Evolutionary conservation across 2,797 vertebrate genomes (phyloP).

Genomic region (Fistularia tabacaria): DNA sequence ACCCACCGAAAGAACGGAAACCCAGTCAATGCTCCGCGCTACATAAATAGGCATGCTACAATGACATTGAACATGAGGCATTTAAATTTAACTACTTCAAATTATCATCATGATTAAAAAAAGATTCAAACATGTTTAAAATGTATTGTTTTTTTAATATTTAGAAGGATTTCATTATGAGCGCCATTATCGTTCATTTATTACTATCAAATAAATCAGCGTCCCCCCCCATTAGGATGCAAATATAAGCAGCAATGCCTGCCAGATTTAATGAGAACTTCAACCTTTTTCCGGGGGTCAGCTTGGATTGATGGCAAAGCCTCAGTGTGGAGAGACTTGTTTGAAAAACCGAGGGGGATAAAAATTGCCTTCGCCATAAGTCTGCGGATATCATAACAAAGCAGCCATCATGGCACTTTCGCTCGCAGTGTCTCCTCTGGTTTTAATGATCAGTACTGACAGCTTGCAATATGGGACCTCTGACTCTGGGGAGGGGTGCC

Average conservation of each 20-base stretch:
- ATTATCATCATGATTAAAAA: too few species aligned
- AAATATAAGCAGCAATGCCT: conserved; percentile 13
- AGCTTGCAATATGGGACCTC: neutral
- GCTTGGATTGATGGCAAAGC: conserved; percentile 1
- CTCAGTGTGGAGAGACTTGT: neutral
- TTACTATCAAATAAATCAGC: conserved; percentile 11
- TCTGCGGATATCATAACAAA: conserved; percentile 9
- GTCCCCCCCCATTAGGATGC: conserved; percentile 6
- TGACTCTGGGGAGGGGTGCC: too few species aligned
- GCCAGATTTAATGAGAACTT: conserved; percentile 12
- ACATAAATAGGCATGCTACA: too few species aligned
- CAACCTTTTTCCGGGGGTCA: conserved; percentile 10
- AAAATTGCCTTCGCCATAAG: neutral
- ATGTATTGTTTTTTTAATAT: too few species aligned
- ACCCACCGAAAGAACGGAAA: too few species aligned
- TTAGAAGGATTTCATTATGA: too few species aligned
- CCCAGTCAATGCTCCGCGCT: too few species aligned
- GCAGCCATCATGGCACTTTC: conserved; percentile 4
- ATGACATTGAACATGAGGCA: neutral
- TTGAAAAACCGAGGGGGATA: neutral
- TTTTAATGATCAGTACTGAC: conserved; percentile 2
- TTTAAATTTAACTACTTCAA: neutral
- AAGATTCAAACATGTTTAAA: too few species aligned
- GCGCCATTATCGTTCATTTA: neutral
- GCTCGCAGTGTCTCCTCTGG: conserved; percentile 6